Conservation (phyloP, 2,888 invertebrate species). For the Clanis bilineata region DNA sequence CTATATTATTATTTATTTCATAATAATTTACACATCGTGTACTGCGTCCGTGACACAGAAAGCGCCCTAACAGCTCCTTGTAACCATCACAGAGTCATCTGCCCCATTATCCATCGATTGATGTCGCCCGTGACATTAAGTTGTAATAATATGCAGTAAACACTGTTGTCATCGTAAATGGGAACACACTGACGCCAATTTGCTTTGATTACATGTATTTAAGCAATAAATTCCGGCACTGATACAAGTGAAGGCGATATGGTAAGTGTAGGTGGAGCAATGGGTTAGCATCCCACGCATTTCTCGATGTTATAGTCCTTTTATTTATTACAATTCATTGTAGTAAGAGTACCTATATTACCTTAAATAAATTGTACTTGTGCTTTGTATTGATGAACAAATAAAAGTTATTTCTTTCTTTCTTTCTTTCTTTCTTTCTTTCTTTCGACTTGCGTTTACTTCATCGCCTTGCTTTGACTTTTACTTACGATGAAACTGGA, state of each 20-base stretch:
- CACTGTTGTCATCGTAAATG: background rate
- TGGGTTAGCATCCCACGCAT: background rate
- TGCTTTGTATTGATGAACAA: too few relatives aligned
- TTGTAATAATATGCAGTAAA: background rate
- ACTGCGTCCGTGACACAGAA: constrained; percentile 1
- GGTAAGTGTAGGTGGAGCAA: background rate
- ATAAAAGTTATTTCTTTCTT: too few relatives aligned
- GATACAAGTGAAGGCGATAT: background rate
- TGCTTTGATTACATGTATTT: background rate
- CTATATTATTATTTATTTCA: background rate
- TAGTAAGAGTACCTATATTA: too few relatives aligned
- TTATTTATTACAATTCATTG: too few relatives aligned
- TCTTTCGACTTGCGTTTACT: too few relatives aligned
- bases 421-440: too few relatives aligned
- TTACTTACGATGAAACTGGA: too few relatives aligned
- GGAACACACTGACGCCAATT: background rate
- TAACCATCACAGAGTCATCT: background rate
- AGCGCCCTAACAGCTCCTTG: background rate
- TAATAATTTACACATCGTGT: background rate
- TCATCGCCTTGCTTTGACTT: too few relatives aligned
- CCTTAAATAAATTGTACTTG: too few relatives aligned
- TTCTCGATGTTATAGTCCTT: too few relatives aligned
- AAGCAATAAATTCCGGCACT: background rate
- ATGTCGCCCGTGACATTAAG: background rate
- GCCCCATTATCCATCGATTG: background rate